Evolutionary conservation across 92 coral and sea anemone genomes (phyloP), one percentile per base, ranked within the genome.

Genomic region (Palythoa caribaeorum): DNA sequence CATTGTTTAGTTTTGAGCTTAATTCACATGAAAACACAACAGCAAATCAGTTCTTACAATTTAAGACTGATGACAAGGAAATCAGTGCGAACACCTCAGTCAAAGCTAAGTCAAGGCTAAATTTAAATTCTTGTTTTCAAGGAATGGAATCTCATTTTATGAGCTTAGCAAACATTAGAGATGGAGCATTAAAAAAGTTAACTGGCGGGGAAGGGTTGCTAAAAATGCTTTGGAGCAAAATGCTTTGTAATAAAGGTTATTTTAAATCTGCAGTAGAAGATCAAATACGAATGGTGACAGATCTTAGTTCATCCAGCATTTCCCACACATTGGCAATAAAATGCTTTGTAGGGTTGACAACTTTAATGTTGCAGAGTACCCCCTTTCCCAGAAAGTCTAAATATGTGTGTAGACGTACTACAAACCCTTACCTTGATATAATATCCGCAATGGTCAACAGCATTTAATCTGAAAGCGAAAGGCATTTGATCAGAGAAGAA

Each of bases 401-500:
- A 73, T 73, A 73, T 73, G 77, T 73, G 77, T 73, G 77, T 73
- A 73, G 55, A 37, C 77, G 39, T 73, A 73, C 77, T 73, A 73
- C n/a, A 73, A 73, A 39, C 50, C 77, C 77, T 73, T 73, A 39
- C 77, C 50, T 73, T 39, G 76, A 71, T 71, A 65, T 65, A 65
- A 65, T 65, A 71, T 71, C 52, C 76, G 76, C 48, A 71, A 71
- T 65, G 71, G 71, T 65, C 71, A 65, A 71, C 76, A 71, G 76
- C 76, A 71, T 51, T 71, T 71, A 71, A 35, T 37, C 76, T 71
- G 76, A 71, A 71, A 35, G 76, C 76, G 50, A 71, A 71, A 71
- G 76, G 76, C 76, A 73, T 73, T 38, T 73, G 79, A 75, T 75
- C 79, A 75, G 79, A 75, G 79, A 75, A 75, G 79, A 75, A 75